A percentile compares a stretch with the other conserved stretches of the same genome.
Conservation (phyloP, 2,113 vertebrate species). For the Perca schrenkii region DNA sequence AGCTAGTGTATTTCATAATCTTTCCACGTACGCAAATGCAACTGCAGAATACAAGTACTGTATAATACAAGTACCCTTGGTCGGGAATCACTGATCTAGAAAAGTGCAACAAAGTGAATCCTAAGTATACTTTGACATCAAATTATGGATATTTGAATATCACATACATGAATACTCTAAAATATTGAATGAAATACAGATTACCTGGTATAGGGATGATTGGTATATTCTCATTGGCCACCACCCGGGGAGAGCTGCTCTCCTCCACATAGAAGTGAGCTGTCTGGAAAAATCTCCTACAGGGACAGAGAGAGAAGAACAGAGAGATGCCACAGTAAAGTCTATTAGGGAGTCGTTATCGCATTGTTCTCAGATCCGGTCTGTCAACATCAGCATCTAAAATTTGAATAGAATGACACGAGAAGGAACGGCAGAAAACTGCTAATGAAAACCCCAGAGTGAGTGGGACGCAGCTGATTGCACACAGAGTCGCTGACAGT, state of each 20-base stretch:
- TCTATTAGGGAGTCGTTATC: conserved; percentile 66
- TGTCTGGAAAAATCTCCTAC: conserved; percentile 98
- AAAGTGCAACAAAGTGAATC: neutral
- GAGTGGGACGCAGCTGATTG: conserved; percentile 56
- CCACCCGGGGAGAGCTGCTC: conserved; percentile 95
- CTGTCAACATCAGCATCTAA: conserved; percentile 65
- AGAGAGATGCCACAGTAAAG: conserved; percentile 43
- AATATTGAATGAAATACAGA: conserved; percentile 29
- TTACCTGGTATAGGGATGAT: conserved; percentile 97
- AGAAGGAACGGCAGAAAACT: conserved; percentile 34
- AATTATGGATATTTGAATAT: neutral
- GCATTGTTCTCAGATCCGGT: conserved; percentile 64
- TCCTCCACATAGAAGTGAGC: conserved; percentile 99
- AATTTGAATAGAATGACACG: conserved; percentile 55
- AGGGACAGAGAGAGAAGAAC: conserved; percentile 60
- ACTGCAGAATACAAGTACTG: neutral
- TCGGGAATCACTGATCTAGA: neutral
- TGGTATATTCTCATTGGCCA: conserved; percentile 96
- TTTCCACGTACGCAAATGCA: neutral
- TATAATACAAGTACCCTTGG: neutral
- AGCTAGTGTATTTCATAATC: neutral
- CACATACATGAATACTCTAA: neutral
- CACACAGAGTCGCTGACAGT: conserved; percentile 19
- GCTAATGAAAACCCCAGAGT: conserved; percentile 72
- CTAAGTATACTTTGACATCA: neutral